Conservation (phyloP, 1,140 invertebrate genomes). For the Potamilus streckersoni region DNA sequence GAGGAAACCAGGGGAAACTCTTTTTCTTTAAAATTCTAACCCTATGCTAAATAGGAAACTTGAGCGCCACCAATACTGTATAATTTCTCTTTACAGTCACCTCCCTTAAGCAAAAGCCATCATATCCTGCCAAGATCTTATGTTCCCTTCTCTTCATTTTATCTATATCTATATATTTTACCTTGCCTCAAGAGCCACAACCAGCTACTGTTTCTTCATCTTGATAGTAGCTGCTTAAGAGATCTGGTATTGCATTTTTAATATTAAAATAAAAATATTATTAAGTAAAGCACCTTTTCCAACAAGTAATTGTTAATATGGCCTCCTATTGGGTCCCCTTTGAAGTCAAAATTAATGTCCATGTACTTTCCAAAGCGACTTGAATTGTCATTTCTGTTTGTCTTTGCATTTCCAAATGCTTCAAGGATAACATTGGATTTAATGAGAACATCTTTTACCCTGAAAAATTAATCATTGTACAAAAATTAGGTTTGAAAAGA, state of each 20-base stretch:
- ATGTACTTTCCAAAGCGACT: slow-evolving; percentile 99
- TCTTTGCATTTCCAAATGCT: slow-evolving; percentile 98
- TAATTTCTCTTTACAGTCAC: no score
- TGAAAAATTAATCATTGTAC: slow-evolving; percentile 64
- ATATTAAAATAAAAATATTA: background rate
- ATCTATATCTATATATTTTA: no score
- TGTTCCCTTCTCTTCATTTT: no score
- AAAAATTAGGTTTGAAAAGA: no score
- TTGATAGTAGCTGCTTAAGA: background rate
- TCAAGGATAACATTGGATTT: slow-evolving; percentile 96
- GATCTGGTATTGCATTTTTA: no score
- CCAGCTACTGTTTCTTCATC: background rate
- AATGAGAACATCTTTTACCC: slow-evolving; percentile 96
- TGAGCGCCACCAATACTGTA: no score
- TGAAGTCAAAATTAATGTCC: slow-evolving; percentile 99
- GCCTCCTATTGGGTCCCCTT: slow-evolving; percentile 96
- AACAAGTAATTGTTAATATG: slow-evolving; percentile 96
- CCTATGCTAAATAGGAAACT: no score
- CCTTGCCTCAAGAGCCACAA: no score
- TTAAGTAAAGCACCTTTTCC: slow-evolving; percentile 78
- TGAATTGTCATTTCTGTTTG: slow-evolving; percentile 97
- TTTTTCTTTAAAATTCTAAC: no score
- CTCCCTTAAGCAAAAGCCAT: no score
- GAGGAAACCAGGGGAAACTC: no score
- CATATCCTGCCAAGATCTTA: no score